A percentile compares a stretch with the other conserved stretches of the same genome.
These are phyloP conservation scores for Empis stercorea DNA, from an alignment of 2,888 invertebrate species.

Conservation along the genomic window DNA sequence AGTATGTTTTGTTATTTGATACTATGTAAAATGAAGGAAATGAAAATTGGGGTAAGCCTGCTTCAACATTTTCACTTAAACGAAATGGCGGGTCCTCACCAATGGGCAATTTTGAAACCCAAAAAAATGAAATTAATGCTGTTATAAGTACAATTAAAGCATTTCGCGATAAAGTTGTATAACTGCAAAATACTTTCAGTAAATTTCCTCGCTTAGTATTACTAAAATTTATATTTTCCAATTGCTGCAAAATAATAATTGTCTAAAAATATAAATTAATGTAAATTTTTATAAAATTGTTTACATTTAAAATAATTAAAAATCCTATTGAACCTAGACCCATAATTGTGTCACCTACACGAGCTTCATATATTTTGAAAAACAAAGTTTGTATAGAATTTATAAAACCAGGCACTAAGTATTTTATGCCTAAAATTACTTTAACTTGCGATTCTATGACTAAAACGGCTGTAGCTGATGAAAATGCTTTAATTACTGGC, in stretches of 20 bases:
- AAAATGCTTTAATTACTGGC: slow-evolving; percentile 76
- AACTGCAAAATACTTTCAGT: slow-evolving; percentile 47
- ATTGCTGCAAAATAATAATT: slow-evolving; percentile 39
- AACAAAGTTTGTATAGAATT: slow-evolving; percentile 46
- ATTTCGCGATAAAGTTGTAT: slow-evolving; percentile 63
- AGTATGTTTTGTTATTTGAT: slow-evolving; percentile 42
- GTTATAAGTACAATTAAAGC: slow-evolving; percentile 60
- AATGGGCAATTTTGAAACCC: slow-evolving; percentile 28
- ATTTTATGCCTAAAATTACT: slow-evolving; percentile 58
- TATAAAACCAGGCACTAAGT: slow-evolving; percentile 52
- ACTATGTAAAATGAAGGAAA: slow-evolving; percentile 50
- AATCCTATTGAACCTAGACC: slow-evolving; percentile 52
- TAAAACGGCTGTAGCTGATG: slow-evolving; percentile 69
- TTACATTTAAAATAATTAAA: slow-evolving; percentile 55
- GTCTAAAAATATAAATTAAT: slow-evolving; percentile 14
- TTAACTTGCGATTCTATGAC: slow-evolving; percentile 67
- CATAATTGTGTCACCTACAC: slow-evolving; percentile 50
- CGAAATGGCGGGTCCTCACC: slow-evolving; percentile 47
- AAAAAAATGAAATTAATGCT: slow-evolving; percentile 44
- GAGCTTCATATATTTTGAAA: slow-evolving; percentile 40
- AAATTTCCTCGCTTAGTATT: slow-evolving; percentile 24
- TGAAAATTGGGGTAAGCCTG: slow-evolving; percentile 54
- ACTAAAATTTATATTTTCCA: slow-evolving; percentile 44
- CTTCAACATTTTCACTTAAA: slow-evolving; percentile 38
- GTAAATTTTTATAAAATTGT: too few species aligned